Base-by-base conservation (phyloP, 1,140 invertebrate genomes). In the Caerostris darwini region DNA sequence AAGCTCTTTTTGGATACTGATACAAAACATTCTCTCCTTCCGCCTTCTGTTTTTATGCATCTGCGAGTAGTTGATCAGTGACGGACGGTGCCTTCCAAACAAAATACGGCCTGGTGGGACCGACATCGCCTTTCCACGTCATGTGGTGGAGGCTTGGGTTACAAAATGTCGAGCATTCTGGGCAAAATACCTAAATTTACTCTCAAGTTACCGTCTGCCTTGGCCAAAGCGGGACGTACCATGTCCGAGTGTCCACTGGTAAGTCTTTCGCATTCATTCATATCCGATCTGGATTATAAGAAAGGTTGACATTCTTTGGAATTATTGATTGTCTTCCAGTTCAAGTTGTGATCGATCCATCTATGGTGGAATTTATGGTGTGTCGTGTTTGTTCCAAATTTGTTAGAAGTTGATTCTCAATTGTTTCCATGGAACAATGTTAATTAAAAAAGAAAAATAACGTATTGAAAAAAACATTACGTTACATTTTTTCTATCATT, bases 161-260 rank as follows among this genome's bases (percentile, higher is more conserved):
- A 69, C 77, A 94, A 94, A 94, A 94, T 94, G 93, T 94, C 93
- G 89, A 92, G 94, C 58, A 87, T 94, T 57, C 56, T 94, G 64
- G 90, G 90, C 64, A 94, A 94, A 92, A 92, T 94, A 81, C 90
- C 94, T 59, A 94, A 94, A 94, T 94, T 94, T 88, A 94, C 94
- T 64, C 94, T 94, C n/a, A 91, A 92, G 54, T 88, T 94, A 67
- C 90, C 94, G 8, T 90, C 89, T 77, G 89, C 94, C n/a, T 82
- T 94, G 58, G 94, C 89, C 53, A 94, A 94, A 92, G 94, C 90
- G 8, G 94, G 94, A 81, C 89, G 94, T 85, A 94, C 94, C 12
- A 91, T 94, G 83, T 94, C 94, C 19, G 94, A 94, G 82, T 94
- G 94, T 59, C 94, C 94, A 61, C 54, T 94, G 90, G 94, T 94